Percentiles rank a stretch among this genome's conserved stretches.
phyloP scores from a whole-genome alignment of 1,140 invertebrate genomes.

The Delia radicum region DNA sequence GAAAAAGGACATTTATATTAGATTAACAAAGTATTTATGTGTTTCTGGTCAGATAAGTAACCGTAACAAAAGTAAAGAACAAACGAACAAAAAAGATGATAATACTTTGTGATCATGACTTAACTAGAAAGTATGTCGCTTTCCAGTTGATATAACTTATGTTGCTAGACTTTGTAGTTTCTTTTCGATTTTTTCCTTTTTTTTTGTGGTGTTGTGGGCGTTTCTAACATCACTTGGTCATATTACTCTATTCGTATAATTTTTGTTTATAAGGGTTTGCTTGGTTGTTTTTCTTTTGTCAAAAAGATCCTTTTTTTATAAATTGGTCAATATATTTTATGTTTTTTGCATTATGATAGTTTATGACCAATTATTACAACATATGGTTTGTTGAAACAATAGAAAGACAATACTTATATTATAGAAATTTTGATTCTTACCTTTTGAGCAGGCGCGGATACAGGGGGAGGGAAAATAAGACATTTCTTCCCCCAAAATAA shows the following conservation, averaged over 20 bases:
- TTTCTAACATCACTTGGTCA: conserved; percentile 42
- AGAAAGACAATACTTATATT: no score
- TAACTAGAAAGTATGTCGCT: conserved; percentile 45
- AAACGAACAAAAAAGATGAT: conserved; percentile 1
- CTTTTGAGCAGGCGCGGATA: no score
- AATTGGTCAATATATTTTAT: neutral
- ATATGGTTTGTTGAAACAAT: no score
- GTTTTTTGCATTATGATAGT: conserved; percentile 26
- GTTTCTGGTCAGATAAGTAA: conserved; percentile 27
- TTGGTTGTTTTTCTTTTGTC: neutral
- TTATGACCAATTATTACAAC: conserved; percentile 39
- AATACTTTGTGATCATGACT: conserved; percentile 36
- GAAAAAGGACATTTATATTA: neutral
- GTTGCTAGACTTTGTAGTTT: neutral
- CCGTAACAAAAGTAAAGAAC: conserved; percentile 9
- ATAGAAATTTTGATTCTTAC: no score
- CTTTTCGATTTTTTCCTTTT: neutral
- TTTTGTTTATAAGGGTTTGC: conserved; percentile 27
- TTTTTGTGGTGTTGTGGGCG: conserved; percentile 37
- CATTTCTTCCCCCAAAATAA: no score
- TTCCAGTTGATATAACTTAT: conserved; percentile 32
- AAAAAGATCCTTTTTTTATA: neutral
- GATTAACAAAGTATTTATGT: conserved; percentile 19
- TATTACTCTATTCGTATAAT: conserved; percentile 29
- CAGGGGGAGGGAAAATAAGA: no score